Base-by-base conservation (phyloP, 2,113 vertebrate genomes). In the Tamias sibiricus region DNA sequence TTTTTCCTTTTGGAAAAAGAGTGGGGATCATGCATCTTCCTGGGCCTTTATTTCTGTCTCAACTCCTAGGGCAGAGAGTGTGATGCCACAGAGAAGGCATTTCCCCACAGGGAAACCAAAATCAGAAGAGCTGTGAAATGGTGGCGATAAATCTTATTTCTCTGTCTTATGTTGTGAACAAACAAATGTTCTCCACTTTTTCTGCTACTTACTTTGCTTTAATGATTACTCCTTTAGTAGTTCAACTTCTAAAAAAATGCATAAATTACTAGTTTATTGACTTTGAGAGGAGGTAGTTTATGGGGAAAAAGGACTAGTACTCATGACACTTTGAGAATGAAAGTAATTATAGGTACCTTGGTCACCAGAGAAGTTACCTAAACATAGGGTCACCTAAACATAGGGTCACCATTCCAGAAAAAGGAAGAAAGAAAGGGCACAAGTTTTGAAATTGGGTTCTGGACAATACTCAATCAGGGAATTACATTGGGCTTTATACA, bases 1-100 rank as follows among this genome's bases (percentile, higher is more conserved):
- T 77, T 83, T 17, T 35, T 72, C 83, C 17, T 40, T n/a, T 64
- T 62, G 30, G 59, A 68, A 40, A 74, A 57, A 92, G 71, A 66
- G 54, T 75, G 16, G 44, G 62, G 85, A 96, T 82, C 54, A 83
- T 89, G 69, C 69, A 82, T 94, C 69, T 90, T 91, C 62, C 87
- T 90, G 59, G 20, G 89, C n/a, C 92, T 95, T 96, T 91, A 86
- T 96, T 94, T 90, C 81, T 93, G 52, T 42, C 35, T 96, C 40
- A 82, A 72, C 44, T 85, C 44, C 52, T 76, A 80, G 87, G 52
- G 57, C 74, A 40, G 68, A 77, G 44, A 87, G n/a, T 76, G 5
- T 28, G 66, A 83, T 57, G 26, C 17, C 32, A 12, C 2, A 52
- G 6, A 40, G 62, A 62, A 85, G n/a, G 7, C 40, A 28, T 71